A percentile compares a stretch with the other conserved stretches of the same genome.
Evolutionary conservation across 1,140 invertebrate species (phyloP).

Genomic region (Orussus abietinus): DNA sequence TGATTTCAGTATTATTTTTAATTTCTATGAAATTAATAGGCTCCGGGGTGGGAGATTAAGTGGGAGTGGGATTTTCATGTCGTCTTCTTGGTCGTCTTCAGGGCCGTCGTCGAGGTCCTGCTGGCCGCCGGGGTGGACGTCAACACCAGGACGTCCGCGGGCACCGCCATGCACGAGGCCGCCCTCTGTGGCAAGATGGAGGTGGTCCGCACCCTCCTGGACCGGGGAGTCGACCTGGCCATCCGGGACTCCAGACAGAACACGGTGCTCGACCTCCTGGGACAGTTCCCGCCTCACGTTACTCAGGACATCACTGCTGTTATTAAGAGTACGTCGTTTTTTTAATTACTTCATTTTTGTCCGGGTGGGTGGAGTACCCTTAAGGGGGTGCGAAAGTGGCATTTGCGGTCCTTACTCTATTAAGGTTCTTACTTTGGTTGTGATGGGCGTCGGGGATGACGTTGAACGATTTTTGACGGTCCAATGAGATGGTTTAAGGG

Average conservation of each 20-base stretch:
- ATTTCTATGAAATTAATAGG: no score
- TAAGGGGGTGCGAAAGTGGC: no score
- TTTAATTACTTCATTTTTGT: conserved; percentile 20
- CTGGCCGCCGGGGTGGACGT: conserved; percentile 83
- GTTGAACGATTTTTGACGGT: no score
- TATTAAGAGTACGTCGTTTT: conserved; percentile 78
- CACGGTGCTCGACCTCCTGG: conserved; percentile 83
- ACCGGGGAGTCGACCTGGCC: conserved; percentile 77
- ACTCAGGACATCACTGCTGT: conserved; percentile 79
- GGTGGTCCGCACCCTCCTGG: conserved; percentile 79
- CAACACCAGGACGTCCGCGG: conserved; percentile 81
- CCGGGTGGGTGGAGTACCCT: no score
- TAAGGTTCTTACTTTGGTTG: no score
- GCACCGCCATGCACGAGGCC: conserved; percentile 92
- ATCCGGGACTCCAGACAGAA: conserved; percentile 73
- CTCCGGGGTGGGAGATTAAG: no score
- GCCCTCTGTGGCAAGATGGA: conserved; percentile 90
- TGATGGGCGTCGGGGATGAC: no score
- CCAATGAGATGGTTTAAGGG: no score
- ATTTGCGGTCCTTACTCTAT: no score
- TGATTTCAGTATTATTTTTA: no score
- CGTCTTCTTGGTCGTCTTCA: conserved; percentile 44
- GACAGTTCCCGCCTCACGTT: conserved; percentile 84
- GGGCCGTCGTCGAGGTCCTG: conserved; percentile 79
- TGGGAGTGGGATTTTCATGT: no score